Evolutionary conservation across 2,888 invertebrate genomes (phyloP).

Genomic region (Zeuzera pyrina): DNA sequence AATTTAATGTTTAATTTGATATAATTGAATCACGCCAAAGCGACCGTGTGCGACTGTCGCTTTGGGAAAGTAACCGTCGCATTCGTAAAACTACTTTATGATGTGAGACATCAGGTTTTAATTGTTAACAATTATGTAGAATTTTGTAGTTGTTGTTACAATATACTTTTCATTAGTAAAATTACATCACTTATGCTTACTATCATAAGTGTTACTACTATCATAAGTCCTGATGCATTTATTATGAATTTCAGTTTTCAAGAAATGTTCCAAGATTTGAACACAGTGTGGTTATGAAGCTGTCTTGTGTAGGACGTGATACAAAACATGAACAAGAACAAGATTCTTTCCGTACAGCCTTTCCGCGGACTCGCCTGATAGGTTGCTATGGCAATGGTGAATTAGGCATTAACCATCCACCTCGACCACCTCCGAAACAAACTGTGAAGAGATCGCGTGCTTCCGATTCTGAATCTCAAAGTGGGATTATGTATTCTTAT

Average conservation of each 20-base stretch:
- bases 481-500: slow-evolving; percentile 52
- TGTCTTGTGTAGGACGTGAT: slow-evolving; percentile 59
- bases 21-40: no score
- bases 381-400: slow-evolving; percentile 66
- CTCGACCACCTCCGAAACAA: slow-evolving; percentile 13
- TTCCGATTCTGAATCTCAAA: slow-evolving; percentile 28
- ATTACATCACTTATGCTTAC: no score
- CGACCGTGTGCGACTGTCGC: no score
- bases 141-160: no score
- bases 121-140: no score
- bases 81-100: no score
- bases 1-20: no score
- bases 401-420: slow-evolving; percentile 47
- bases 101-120: no score
- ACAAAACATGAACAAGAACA: slow-evolving; percentile 49
- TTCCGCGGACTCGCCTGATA: slow-evolving; percentile 46
- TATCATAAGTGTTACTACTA: no score
- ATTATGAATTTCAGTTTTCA: slow-evolving; percentile 39
- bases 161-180: no score
- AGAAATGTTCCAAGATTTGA: slow-evolving; percentile 49
- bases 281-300: slow-evolving; percentile 50
- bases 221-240: no score
- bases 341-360: slow-evolving; percentile 43
- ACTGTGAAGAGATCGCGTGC: slow-evolving; percentile 25
- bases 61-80: no score